A percentile compares a stretch with the other conserved stretches of the same genome.
Evolutionary conservation across 2,888 invertebrate genomes (phyloP).

Genomic region (Megastigmus dorsalis): DNA sequence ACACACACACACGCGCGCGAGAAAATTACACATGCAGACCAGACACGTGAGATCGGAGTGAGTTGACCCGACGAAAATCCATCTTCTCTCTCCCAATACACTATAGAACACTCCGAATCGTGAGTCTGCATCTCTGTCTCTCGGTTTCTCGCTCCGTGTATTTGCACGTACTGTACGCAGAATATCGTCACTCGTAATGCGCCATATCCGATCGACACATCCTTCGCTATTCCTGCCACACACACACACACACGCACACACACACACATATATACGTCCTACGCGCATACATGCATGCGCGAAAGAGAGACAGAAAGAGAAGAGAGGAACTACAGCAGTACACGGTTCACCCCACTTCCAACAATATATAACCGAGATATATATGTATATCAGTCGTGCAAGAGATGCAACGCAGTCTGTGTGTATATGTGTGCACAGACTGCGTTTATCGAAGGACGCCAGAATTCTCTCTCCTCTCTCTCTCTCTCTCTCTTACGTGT

Average conservation of each 20-base stretch:
- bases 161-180: not conserved
- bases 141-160: not conserved
- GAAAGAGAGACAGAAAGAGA: not conserved
- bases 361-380: not conserved
- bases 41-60: not conserved
- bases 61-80: not conserved
- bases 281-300: too few relatives aligned
- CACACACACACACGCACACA: not conserved
- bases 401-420: not conserved
- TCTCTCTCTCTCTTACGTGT: slow-evolving; percentile 11
- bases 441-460: slow-evolving; percentile 37
- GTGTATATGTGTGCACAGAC: not conserved
- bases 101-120: not conserved
- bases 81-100: not conserved
- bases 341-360: not conserved
- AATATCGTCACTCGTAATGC: slow-evolving; percentile 23
- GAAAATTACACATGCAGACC: not conserved
- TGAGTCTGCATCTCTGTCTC: not conserved
- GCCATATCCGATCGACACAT: slow-evolving; percentile 12
- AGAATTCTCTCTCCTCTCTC: not conserved
- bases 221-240: slow-evolving; percentile 2
- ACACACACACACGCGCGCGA: not conserved
- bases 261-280: too few relatives aligned
- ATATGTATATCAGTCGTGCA: not conserved
- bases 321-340: not conserved